These are phyloP conservation scores for Selenia dentaria DNA, from an alignment of 2,888 invertebrate species.

Conservation along the genomic window DNA sequence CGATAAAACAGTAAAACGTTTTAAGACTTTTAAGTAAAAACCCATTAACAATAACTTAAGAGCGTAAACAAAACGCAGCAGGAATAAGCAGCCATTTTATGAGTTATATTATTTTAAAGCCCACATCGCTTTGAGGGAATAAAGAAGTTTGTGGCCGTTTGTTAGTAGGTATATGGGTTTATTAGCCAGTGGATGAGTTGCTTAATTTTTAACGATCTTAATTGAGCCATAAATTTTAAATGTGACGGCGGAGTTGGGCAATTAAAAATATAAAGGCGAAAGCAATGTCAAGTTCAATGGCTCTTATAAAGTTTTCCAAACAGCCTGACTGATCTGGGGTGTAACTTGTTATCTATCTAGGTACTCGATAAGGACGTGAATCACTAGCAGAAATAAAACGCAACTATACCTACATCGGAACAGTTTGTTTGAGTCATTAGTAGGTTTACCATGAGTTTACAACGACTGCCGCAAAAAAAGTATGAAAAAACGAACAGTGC, in stretches of 20 bases:
- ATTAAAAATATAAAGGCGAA: conserved; percentile 30
- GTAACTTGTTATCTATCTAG: no score
- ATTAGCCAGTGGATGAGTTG: conserved; percentile 36
- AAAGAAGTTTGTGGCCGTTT: conserved; percentile 34
- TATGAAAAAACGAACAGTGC: no score
- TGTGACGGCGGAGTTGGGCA: conserved; percentile 32
- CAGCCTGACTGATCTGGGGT: no score
- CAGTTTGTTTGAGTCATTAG: no score
- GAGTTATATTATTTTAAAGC: conserved; percentile 31
- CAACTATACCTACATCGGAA: no score
- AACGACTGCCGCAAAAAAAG: no score
- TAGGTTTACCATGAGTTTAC: no score
- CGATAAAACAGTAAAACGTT: conserved; percentile 58
- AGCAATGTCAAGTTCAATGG: conserved; percentile 22
- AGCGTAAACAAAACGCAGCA: conserved; percentile 51
- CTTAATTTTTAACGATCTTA: conserved; percentile 40
- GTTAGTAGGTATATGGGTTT: conserved; percentile 29
- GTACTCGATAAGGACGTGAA: no score
- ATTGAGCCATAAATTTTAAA: conserved; percentile 42
- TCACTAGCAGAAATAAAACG: no score
- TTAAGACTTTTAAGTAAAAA: conserved; percentile 67
- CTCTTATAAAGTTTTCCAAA: conserved; percentile 13
- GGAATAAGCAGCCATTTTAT: conserved; percentile 26
- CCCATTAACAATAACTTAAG: conserved; percentile 66
- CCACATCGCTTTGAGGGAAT: conserved; percentile 29